Evolutionary conservation across 2,797 vertebrate species (phyloP).

Genomic region (Bovichtus diacanthus): DNA sequence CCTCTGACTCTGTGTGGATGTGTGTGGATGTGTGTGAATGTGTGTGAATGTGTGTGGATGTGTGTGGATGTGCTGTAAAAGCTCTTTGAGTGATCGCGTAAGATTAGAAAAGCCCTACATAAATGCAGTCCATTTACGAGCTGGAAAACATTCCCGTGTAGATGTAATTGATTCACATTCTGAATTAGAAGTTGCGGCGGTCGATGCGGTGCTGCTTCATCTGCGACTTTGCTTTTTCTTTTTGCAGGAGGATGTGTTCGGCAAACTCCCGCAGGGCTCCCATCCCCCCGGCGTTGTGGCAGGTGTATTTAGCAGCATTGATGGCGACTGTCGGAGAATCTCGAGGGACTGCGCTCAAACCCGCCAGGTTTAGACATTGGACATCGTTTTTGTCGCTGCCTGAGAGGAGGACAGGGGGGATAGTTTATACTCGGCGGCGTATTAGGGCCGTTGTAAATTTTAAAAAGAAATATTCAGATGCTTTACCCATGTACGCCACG

Average conservation of each 20-base stretch:
- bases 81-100: too few relatives aligned
- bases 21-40: too few relatives aligned
- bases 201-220: slow-evolving; percentile 63
- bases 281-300: slow-evolving; percentile 81
- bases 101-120: too few relatives aligned
- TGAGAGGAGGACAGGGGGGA: neutral
- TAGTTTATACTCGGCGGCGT: too few relatives aligned
- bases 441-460: too few relatives aligned
- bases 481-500: slow-evolving; percentile 92
- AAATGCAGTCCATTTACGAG: too few relatives aligned
- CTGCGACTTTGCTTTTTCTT: slow-evolving; percentile 85
- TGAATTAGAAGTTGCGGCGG: neutral
- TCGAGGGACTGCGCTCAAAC: slow-evolving; percentile 87
- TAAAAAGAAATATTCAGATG: too few relatives aligned
- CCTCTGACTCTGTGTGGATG: too few relatives aligned
- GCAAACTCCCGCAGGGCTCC: slow-evolving; percentile 91
- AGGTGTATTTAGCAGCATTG: slow-evolving; percentile 88
- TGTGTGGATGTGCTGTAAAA: too few relatives aligned
- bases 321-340: slow-evolving; percentile 83
- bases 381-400: slow-evolving; percentile 89
- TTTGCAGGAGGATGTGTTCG: slow-evolving; percentile 89
- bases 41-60: too few relatives aligned
- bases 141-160: too few relatives aligned
- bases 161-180: too few relatives aligned
- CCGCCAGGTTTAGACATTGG: slow-evolving; percentile 87